Evolutionary conservation across 2,113 vertebrate genomes (phyloP).

Genomic region (Sapayoa aenigma): DNA sequence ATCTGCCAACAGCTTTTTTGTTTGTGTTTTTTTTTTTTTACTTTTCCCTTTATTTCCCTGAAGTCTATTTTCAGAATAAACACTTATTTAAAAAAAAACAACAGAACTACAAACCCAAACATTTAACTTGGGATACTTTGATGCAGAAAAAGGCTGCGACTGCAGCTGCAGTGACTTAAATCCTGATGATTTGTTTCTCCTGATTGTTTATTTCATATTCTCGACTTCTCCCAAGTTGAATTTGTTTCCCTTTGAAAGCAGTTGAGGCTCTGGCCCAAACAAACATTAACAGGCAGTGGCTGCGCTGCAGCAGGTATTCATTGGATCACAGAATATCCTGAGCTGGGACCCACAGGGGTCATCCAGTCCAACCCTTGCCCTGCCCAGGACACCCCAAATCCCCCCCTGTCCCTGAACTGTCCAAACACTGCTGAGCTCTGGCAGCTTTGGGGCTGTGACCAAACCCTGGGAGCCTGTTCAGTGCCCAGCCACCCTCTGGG

Average conservation of each 20-base stretch:
- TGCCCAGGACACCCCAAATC: not conserved
- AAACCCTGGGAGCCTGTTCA: not conserved
- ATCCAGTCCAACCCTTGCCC: fast-evolving
- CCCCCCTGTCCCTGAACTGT: not conserved
- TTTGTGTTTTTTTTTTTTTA: not conserved
- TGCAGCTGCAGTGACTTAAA: not conserved
- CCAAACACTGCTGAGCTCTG: not conserved
- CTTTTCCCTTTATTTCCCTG: not conserved
- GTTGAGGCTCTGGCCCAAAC: not conserved
- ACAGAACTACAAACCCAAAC: not conserved
- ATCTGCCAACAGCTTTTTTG: not conserved
- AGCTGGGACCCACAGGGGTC: fast-evolving
- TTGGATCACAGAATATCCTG: not conserved
- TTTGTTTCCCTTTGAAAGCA: not conserved
- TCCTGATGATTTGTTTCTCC: not conserved
- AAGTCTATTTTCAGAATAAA: conserved; percentile 41
- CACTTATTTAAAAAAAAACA: not conserved
- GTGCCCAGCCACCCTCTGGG: not conserved
- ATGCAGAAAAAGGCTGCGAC: not conserved
- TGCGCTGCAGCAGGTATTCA: not conserved
- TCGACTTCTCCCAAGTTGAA: not conserved
- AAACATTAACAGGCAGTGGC: not conserved
- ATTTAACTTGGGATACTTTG: not conserved
- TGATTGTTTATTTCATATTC: not conserved
- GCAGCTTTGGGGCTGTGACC: fast-evolving